Conservation (phyloP, 2,888 invertebrate species). For the Aporophyla nigra region DNA sequence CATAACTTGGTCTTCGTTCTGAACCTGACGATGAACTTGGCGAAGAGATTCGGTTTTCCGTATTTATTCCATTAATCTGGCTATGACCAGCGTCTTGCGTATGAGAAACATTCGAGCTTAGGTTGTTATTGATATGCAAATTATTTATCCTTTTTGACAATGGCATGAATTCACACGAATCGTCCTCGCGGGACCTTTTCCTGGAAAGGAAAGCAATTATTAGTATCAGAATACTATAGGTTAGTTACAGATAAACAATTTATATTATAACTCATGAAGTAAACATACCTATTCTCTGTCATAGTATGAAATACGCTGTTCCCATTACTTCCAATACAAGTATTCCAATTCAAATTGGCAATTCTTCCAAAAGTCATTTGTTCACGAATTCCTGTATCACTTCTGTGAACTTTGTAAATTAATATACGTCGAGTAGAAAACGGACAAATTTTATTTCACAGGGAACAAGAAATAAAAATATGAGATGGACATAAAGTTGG, state of each 20-base stretch:
- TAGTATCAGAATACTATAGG: not conserved
- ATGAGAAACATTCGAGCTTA: slow-evolving; percentile 76
- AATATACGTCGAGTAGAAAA: slow-evolving; percentile 38
- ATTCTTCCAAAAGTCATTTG: slow-evolving; percentile 85
- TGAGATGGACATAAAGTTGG: slow-evolving; percentile 12
- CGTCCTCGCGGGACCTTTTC: slow-evolving; percentile 95
- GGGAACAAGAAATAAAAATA: slow-evolving; percentile 36
- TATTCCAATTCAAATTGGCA: slow-evolving; percentile 77
- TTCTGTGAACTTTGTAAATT: slow-evolving; percentile 28
- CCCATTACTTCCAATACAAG: slow-evolving; percentile 81
- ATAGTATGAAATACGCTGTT: slow-evolving; percentile 80
- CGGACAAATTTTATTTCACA: slow-evolving; percentile 50
- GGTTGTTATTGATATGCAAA: slow-evolving; percentile 94
- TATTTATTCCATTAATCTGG: slow-evolving; percentile 78
- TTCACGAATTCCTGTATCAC: slow-evolving; percentile 53
- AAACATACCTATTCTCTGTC: slow-evolving; percentile 87
- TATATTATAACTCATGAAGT: slow-evolving; percentile 20
- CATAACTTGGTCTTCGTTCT: slow-evolving; percentile 91
- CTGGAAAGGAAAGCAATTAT: slow-evolving; percentile 82
- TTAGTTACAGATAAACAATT: not conserved
- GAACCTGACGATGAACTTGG: slow-evolving; percentile 80
- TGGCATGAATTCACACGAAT: slow-evolving; percentile 95
- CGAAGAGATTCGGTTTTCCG: slow-evolving; percentile 81
- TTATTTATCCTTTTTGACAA: slow-evolving; percentile 97
- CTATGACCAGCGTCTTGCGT: slow-evolving; percentile 81